Evolutionary conservation across 2,113 vertebrate species (phyloP), one percentile per base, ranked within the genome.

Genomic region (Epinephelus lanceolatus): DNA sequence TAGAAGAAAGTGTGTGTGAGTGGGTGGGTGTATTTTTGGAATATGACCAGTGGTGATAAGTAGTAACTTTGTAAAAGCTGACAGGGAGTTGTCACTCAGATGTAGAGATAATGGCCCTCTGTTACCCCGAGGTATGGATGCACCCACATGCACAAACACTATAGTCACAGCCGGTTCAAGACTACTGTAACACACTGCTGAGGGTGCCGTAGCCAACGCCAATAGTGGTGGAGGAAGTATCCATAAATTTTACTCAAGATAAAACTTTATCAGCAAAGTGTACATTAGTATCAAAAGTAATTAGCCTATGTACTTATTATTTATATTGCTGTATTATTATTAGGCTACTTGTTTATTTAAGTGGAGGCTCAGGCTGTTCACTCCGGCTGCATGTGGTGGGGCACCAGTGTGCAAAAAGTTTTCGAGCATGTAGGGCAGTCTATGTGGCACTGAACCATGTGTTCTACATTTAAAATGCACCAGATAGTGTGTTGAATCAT

Each of bases 61-160:
- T 45, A 17, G 18, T n/a, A 3, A 27, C 15, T 55, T 37, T 61
- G 10, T 9, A 19, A 61, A 42, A n/a, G 19, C 56, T 52, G 65
- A n/a, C 63, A 56, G 86, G 86, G 79, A 69, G 83, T 75, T 71
- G 82, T 74, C 78, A 3, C n/a, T 42, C 63, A 66, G 51, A 66
- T 78, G 60, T 42, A 30, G 8, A 80, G 76, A 79, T 79, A 66
- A 62, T 45, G 51, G n/a, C 3, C 40, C 30, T n/a, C 21, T 61
- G 56, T 51, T 42, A 13, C 59, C 21, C 42, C 27, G 18, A 57
- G 0, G 18, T 19, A n/a, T 52, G 52, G 62, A 49, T 51, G 2
- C 9, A 42, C 59, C 10, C 7, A 53, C 1, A 37, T 17, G 10
- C 77, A 62, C n/a, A 53, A 15, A 30, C 61, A 40, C 11, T 49